Evolutionary conservation across 2,113 vertebrate species (phyloP), one percentile per base, ranked within the genome.

Genomic region (Pygathrix nemaeus): DNA sequence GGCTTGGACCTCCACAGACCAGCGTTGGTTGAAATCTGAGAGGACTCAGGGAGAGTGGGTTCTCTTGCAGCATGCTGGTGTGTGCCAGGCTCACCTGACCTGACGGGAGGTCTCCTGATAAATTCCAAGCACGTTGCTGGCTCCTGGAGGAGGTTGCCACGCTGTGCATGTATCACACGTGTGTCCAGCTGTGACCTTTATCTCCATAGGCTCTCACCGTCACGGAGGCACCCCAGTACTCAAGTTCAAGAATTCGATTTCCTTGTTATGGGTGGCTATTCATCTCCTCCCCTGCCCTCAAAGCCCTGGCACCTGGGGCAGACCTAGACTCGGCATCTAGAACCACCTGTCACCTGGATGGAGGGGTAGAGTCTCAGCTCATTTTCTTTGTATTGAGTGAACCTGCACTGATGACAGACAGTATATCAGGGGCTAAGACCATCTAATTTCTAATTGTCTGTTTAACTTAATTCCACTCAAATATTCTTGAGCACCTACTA

Each of bases 271-370:
- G 20, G 38, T 40, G 30, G 14, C 66, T 32, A 0, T n/a, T 87
- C 61, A 73, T 55, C 23, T 88, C 73, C 48, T 96, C 38, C 12
- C 40, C 25, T 66, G n/a, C 25, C 16, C 35, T 64, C 48, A 35
- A 61, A 96, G 92, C 82, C 52, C 59, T 76, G 55, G 81, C 75
- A 40, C 80, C 43, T 52, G 45, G 72, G 45, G 48, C 68, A 93
- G 89, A 80, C 32, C 30, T 61, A 38, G 92, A 27, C 16, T 87
- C 5, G 35, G 30, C 57, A 14, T 91, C 93, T 83, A 52, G 48
- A 50, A 14, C 32, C 40, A 3, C 59, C 32, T 40, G 11, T 87
- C 79, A 48, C 57, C 50, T 52, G 25, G 52, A 43, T 18, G 40
- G 43, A 80, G 14, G 72, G 89, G 27, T 35, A 45, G 45, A 38